Evolutionary conservation across 1,140 invertebrate species (phyloP), one percentile per base, ranked within the genome.

Genomic region (Pogonognathellus flavescens): DNA sequence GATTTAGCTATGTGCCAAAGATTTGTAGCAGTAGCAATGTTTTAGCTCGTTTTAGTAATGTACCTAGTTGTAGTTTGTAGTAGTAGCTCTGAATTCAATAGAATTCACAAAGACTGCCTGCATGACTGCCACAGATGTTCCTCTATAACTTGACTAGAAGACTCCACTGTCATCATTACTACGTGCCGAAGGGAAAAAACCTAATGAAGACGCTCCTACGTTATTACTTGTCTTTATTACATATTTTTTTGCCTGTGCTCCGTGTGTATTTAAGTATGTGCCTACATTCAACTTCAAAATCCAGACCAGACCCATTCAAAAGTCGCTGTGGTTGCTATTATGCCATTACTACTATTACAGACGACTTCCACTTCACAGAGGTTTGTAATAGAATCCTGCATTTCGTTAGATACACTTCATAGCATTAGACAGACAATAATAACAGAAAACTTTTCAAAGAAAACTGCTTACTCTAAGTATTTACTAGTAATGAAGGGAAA

Each of bases 101-200:
- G 53, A 57, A 57, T 57, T 57, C 53, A 57, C 53, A 14, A n/a
- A n/a, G 22, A 14, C 62, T 62, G 18, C 6, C 59, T 70, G 16
- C 31, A n/a, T 76, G 41, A 41, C 41, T 50, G 70, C 41, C 70
- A 76, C 70, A 76, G 70, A 76, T 76, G 70, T 76, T 76, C 9
- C 31, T 76, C 70, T 76, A 76, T 49, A 76, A 76, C 25, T 76
- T 50, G 22, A n/a, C 70, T 50, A 25, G 31, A 41, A 41, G 70
- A 76, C 70, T 66, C 62, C 62, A 66, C 62, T 50, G 70, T 76
- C 70, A 76, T 76, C 70, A 76, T 76, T 76, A 76, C 70, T 25
- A 76, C 70, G 70, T 76, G 70, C 70, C 70, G 70, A 76, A 76
- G 70, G 70, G 41, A 76, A 76, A 76, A 76, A 76, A 41, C 70